Evolutionary conservation across 1,140 invertebrate species (phyloP).

Genomic region (Nomia melanderi): DNA sequence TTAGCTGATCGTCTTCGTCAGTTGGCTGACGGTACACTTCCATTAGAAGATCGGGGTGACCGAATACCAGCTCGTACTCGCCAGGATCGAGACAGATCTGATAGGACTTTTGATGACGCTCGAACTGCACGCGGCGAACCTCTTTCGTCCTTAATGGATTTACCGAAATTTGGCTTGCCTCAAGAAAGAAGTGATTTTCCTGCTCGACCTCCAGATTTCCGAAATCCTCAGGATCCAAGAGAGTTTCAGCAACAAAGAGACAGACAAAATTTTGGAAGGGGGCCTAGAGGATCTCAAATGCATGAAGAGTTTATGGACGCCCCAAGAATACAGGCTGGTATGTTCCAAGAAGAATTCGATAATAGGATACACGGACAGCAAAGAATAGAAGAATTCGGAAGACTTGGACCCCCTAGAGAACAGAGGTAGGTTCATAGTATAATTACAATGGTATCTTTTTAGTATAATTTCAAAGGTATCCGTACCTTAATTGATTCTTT

Average conservation of each 20-base stretch:
- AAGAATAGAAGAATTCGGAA: slow-evolving; percentile 77
- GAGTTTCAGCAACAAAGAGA: slow-evolving; percentile 71
- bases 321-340: slow-evolving; percentile 67
- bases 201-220: slow-evolving; percentile 68
- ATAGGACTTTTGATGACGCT: slow-evolving; percentile 68
- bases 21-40: slow-evolving; percentile 78
- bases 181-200: slow-evolving; percentile 72
- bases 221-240: slow-evolving; percentile 68
- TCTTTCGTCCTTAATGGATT: slow-evolving; percentile 71
- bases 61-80: slow-evolving; percentile 67
- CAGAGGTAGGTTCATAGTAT: slow-evolving; percentile 22
- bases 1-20: slow-evolving; percentile 78
- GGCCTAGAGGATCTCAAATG: slow-evolving; percentile 67
- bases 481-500: no score
- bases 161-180: slow-evolving; percentile 72
- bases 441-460: no score
- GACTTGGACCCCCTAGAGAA: slow-evolving; percentile 60
- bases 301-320: slow-evolving; percentile 72
- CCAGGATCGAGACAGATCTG: slow-evolving; percentile 69
- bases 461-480: no score
- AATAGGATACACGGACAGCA: slow-evolving; percentile 71
- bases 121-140: slow-evolving; percentile 30
- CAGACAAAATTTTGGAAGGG: slow-evolving; percentile 66
- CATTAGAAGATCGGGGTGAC: slow-evolving; percentile 75
- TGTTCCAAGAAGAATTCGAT: slow-evolving; percentile 74